Evolutionary conservation across 2,888 invertebrate genomes (phyloP), one percentile per base, ranked within the genome.

Genomic region (Plebejus melissa): DNA sequence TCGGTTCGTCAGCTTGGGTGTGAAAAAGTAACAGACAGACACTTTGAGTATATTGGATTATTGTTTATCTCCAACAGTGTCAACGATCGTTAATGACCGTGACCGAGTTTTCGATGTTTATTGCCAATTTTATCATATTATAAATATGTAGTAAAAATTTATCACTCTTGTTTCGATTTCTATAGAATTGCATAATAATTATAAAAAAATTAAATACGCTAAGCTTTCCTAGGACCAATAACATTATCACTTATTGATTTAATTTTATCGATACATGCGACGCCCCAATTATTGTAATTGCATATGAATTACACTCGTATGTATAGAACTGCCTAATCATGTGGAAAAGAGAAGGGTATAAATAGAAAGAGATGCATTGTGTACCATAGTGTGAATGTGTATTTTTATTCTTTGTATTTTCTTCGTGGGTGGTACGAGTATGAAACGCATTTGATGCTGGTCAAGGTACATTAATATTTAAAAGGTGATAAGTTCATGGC

Each of bases 291-390:
- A n/a, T 46, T 0, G 4, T 71, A 65, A 65, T 65, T 65, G 32
- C 13, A 71, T 50, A 50, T 46, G 41, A 22, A 50, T 41, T 46
- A 32, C 16, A 54, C 13, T 72, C 22, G 28, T 41, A 54, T 16
- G 72, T 54, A 72, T 50, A 54, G 54, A 72, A 54, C 22, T 72
- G 72, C 72, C 46, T 72, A 72, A 72, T 72, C 72, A 72, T 72
- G 28, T 54, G 13, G 28, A 70, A 70, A 70, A n/a, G 41, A n/a
- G 70, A 70, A 4, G 41, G 41, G 41, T 70, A 32, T 60, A 65
- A 65, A 13, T 32, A 32, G 65, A 65, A 36, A 65, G 70, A 70
- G 38, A 41, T 70, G n/a, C n/a, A 70, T 32, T 50, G 28, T 28
- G 7, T 71, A 72, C 50, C 71, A 28, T 71, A 72, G 28, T 72